These are phyloP conservation scores for Iguana delicatissima DNA, from an alignment of 2,797 vertebrate species.

Conservation along the genomic window DNA sequence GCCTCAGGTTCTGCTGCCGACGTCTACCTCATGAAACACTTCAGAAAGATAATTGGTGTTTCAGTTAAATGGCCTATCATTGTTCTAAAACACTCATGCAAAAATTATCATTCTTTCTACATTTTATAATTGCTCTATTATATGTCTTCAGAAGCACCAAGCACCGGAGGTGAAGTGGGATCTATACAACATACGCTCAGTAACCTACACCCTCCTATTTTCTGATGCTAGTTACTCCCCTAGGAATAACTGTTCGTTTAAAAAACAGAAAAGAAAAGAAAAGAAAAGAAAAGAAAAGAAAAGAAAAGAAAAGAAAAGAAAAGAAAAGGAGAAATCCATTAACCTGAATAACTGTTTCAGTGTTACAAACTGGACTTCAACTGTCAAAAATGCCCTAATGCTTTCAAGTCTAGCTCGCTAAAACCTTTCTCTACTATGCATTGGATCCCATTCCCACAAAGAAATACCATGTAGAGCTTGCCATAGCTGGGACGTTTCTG, in stretches of 20 bases:
- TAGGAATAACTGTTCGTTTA: constrained; percentile 27
- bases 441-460: not conserved
- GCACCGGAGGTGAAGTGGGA: constrained; percentile 39
- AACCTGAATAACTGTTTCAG: constrained; percentile 35
- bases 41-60: constrained; percentile 66
- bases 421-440: not conserved
- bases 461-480: not conserved
- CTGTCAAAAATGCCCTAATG: not conserved
- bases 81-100: constrained; percentile 51
- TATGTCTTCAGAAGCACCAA: constrained; percentile 54
- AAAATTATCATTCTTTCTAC: constrained; percentile 55
- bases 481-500: too few relatives aligned
- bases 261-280: not conserved
- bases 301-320: not conserved
- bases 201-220: constrained; percentile 11
- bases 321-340: not conserved
- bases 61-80: constrained; percentile 68
- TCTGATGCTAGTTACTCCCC: constrained; percentile 41
- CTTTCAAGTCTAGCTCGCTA: not conserved
- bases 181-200: constrained; percentile 44
- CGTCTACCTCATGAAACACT: constrained; percentile 58
- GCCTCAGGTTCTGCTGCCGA: not conserved
- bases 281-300: too few relatives aligned
- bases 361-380: not conserved
- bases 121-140: constrained; percentile 64